phyloP scores from a whole-genome alignment of 2,113 vertebrate genomes.

The Psilopogon haemacephalus region DNA sequence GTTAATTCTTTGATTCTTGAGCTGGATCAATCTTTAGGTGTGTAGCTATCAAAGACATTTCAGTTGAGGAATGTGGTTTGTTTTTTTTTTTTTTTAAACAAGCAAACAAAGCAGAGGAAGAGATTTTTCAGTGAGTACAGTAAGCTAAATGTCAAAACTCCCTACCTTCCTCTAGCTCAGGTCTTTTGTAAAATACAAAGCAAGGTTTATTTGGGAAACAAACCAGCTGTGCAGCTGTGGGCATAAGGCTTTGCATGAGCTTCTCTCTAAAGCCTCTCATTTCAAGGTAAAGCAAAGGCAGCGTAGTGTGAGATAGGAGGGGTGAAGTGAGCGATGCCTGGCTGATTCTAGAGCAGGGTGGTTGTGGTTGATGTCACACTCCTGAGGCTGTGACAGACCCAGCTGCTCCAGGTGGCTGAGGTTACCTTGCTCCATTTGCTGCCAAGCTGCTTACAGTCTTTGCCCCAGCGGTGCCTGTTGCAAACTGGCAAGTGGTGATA shows the following conservation, averaged over 20 bases:
- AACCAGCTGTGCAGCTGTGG: neutral
- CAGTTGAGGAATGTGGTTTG: neutral
- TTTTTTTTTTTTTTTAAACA: too few species aligned
- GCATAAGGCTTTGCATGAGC: neutral
- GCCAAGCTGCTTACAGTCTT: conserved; percentile 15
- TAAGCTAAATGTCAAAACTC: conserved; percentile 17
- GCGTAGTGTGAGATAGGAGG: neutral
- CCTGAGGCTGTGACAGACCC: neutral
- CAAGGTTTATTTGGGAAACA: conserved; percentile 21
- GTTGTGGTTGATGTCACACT: neutral
- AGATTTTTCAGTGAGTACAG: neutral
- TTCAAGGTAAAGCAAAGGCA: conserved; percentile 13
- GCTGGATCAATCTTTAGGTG: neutral
- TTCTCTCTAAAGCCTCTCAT: conserved; percentile 5
- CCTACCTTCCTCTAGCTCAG: neutral
- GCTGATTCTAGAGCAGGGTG: neutral
- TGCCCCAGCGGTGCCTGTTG: neutral
- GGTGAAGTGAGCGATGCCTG: neutral
- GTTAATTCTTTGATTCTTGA: neutral
- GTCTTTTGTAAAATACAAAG: neutral
- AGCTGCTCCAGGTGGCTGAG: conserved; percentile 23
- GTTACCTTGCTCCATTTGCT: conserved; percentile 38
- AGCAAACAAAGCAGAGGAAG: neutral
- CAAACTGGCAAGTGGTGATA: conserved; percentile 6
- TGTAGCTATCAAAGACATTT: neutral